Conservation (phyloP, 2,113 vertebrate species). For the Rhinoptilus africanus region DNA sequence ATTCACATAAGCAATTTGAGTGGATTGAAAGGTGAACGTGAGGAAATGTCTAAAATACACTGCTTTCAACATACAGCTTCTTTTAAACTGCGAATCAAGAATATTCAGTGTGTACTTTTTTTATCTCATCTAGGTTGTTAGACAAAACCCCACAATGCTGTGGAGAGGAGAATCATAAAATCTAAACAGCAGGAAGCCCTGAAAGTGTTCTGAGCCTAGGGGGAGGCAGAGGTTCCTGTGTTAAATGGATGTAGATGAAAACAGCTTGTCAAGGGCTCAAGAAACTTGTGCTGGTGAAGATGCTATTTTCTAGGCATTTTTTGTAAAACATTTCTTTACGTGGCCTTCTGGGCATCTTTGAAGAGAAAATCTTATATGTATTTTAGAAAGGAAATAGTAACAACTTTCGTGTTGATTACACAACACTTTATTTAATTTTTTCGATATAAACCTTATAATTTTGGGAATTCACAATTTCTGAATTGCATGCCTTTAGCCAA, state of each 20-base stretch:
- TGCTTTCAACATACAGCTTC: background rate
- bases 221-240: background rate
- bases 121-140: background rate
- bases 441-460: background rate
- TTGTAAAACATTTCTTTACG: background rate
- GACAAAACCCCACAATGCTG: background rate
- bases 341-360: background rate
- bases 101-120: background rate
- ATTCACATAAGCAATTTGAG: background rate
- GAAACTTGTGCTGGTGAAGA: background rate
- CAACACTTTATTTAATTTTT: background rate
- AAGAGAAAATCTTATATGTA: background rate
- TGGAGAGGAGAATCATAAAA: background rate
- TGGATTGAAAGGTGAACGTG: background rate
- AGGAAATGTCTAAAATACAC: background rate
- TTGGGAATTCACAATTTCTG: background rate
- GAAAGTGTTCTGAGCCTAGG: background rate
- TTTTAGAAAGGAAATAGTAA: background rate
- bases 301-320: background rate
- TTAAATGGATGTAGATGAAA: background rate
- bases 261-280: background rate
- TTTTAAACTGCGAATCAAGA: background rate
- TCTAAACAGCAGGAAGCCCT: background rate
- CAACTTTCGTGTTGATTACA: background rate
- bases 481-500: background rate